Percentiles rank a stretch among this genome's conserved stretches.
These are phyloP conservation scores for Holothuria leucospilota DNA, from an alignment of 53 echinoderm and acorn worm genomes.

Conservation along the genomic window DNA sequence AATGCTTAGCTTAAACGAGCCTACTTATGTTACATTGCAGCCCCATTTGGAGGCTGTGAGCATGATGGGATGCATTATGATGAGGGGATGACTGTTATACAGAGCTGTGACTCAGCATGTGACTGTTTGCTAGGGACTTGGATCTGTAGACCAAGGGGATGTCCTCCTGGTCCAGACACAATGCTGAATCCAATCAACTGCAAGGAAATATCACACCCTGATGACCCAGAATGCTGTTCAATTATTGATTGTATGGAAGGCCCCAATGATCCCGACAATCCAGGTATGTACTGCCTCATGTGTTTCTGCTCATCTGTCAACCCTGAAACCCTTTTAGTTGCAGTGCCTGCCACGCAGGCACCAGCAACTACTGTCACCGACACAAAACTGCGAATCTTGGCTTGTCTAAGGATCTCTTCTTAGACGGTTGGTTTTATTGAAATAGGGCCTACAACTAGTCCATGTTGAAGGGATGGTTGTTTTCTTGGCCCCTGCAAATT, in stretches of 20 bases:
- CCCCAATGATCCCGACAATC: conserved; percentile 60
- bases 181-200: conserved; percentile 85
- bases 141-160: conserved; percentile 89
- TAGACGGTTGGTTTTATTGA: too few relatives aligned
- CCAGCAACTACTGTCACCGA: too few relatives aligned
- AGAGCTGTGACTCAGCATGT: conserved; percentile 95
- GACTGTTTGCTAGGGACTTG: conserved; percentile 91
- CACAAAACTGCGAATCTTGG: too few relatives aligned
- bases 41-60: conserved; percentile 93
- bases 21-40: conserved; percentile 23
- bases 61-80: conserved; percentile 84
- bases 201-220: conserved; percentile 85
- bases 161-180: conserved; percentile 92
- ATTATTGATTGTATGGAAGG: conserved; percentile 86
- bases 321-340: too few relatives aligned
- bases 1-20: too few relatives aligned
- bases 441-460: too few relatives aligned
- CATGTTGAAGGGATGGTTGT: too few relatives aligned
- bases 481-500: too few relatives aligned
- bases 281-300: conserved; percentile 35
- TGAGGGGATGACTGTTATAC: conserved; percentile 86
- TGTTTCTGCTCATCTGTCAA: background rate
- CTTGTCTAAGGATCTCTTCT: too few relatives aligned
- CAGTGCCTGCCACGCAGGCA: too few relatives aligned
- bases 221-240: conserved; percentile 93